Evolutionary conservation across 92 coral and sea anemone genomes (phyloP), one percentile per base, ranked within the genome.

Genomic region (Siderastrea radians): DNA sequence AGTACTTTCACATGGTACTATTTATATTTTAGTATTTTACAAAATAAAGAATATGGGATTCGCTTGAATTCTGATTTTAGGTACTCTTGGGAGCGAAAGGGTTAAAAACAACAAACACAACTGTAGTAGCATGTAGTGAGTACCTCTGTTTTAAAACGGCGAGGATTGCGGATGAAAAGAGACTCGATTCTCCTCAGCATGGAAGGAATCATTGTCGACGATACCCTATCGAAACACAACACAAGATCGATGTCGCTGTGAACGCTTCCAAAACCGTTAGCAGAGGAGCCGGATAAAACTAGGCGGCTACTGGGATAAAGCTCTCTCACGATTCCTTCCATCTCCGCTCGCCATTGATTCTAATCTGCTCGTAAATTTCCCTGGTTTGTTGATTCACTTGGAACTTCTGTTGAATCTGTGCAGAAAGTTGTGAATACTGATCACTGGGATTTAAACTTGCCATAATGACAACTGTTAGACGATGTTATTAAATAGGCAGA

Each of bases 61-160:
- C n/a, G n/a, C n/a, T n/a, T n/a, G n/a, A n/a, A n/a, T n/a, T n/a
- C n/a, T n/a, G n/a, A n/a, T n/a, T n/a, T n/a, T n/a, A n/a, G n/a
- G n/a, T n/a, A n/a, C n/a, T n/a, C n/a, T n/a, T n/a, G n/a, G n/a
- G n/a, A n/a, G n/a, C n/a, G n/a, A n/a, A n/a, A n/a, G n/a, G n/a
- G n/a, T n/a, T n/a, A n/a, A 26, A 26, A 26, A 26, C 38, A 26
- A 26, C 38, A 26, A 26, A n/a, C n/a, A n/a, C n/a, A 26, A 26
- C 38, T 26, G 38, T 26, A 26, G 38, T n/a, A n/a, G n/a, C n/a
- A n/a, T n/a, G n/a, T n/a, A n/a, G n/a, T n/a, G 6, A 17, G 4
- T 84, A 89, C 93, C 90, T 89, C 93, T 43, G 88, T 79, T 58
- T 85, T 74, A 72, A 83, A 89, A 46, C 93, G 93, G 45, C 90